Percentiles rank a stretch among this genome's conserved stretches.
These are phyloP conservation scores for Rhamnusium bicolor DNA, from an alignment of 2,888 invertebrate species.

Conservation along the genomic window DNA sequence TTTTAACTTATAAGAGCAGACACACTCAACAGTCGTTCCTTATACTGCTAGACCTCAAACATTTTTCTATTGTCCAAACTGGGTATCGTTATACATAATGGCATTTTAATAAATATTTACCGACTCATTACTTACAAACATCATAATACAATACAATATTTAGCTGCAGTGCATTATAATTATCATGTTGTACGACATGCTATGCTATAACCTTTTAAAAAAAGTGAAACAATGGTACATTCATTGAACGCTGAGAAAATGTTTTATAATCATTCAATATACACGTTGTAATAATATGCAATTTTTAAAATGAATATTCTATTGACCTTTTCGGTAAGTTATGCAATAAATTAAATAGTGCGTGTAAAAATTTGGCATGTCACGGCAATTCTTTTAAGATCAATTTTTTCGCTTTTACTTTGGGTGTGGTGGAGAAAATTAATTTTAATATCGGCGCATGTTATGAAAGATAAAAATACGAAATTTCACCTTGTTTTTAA, in stretches of 20 bases:
- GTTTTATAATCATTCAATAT: not conserved
- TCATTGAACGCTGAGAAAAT: constrained; percentile 3
- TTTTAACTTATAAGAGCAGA: too few relatives aligned
- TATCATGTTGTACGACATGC: not conserved
- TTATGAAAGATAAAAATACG: constrained; percentile 11
- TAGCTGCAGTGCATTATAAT: not conserved
- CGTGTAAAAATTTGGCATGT: constrained; percentile 23
- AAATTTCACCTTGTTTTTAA: not conserved
- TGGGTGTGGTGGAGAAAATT: constrained; percentile 26
- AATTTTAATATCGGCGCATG: not conserved
- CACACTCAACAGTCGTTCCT: too few relatives aligned
- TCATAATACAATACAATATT: not conserved
- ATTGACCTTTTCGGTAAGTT: constrained; percentile 19
- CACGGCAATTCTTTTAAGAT: constrained; percentile 9
- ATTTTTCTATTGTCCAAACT: not conserved
- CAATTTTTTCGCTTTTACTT: constrained; percentile 25
- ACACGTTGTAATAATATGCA: constrained; percentile 5
- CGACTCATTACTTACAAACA: constrained; percentile 6
- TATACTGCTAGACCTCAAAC: not conserved
- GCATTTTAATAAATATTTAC: not conserved
- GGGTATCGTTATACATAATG: not conserved
- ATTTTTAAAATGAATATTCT: constrained; percentile 14
- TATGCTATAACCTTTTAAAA: not conserved
- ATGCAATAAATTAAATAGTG: constrained; percentile 15
- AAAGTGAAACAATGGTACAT: constrained; percentile 12